These are phyloP conservation scores for Xyliphius kryptos DNA, from an alignment of 2,113 vertebrate species.

Conservation along the genomic window DNA sequence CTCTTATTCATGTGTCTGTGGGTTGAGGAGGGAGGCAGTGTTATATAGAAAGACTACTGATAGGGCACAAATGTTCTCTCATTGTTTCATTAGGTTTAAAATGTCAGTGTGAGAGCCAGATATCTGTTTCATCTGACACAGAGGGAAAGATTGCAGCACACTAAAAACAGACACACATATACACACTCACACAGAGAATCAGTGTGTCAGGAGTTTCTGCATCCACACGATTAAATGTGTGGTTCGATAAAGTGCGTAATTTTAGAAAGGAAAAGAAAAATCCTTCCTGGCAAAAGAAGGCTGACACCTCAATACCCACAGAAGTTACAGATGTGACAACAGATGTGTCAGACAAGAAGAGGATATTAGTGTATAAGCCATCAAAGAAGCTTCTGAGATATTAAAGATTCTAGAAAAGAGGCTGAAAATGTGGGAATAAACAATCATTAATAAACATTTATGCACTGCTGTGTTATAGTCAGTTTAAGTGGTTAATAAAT, in stretches of 20 bases:
- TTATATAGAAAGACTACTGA: slow-evolving; percentile 4
- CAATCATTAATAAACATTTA: no score
- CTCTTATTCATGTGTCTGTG: slow-evolving; percentile 16
- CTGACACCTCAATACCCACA: no score
- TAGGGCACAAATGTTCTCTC: slow-evolving; percentile 32
- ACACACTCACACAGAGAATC: neutral
- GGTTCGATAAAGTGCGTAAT: slow-evolving; percentile 35
- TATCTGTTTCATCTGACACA: slow-evolving; percentile 52
- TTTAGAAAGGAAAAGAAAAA: slow-evolving; percentile 22
- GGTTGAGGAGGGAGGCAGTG: neutral
- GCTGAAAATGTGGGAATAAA: no score
- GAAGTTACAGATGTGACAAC: no score
- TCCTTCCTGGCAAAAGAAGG: no score
- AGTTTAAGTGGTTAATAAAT: no score
- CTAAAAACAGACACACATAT: slow-evolving; percentile 2
- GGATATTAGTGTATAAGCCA: no score
- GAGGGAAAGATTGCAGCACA: slow-evolving; percentile 2
- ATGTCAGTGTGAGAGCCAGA: slow-evolving; percentile 50
- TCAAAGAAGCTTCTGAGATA: no score
- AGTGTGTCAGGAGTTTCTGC: slow-evolving; percentile 14
- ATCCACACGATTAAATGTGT: slow-evolving; percentile 50
- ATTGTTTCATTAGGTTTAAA: slow-evolving; percentile 49
- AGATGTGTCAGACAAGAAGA: no score
- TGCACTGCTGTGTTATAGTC: no score
- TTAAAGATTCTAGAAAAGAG: no score